Percentiles rank a stretch among this genome's conserved stretches.
Conservation (phyloP, 2,888 invertebrate species). For the Masnerella sp. region DNA sequence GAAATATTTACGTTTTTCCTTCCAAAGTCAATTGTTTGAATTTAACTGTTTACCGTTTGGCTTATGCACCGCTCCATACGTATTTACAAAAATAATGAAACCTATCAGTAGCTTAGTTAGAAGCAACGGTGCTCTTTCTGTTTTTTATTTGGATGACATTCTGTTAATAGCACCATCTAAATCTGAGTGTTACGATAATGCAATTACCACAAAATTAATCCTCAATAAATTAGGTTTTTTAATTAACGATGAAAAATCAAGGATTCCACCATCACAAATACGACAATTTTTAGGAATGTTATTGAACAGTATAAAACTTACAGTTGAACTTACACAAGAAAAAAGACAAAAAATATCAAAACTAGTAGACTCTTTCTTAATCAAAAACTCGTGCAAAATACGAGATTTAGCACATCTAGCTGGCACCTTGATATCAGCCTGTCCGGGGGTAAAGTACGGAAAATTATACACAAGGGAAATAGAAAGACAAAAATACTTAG, state of each 20-base stretch:
- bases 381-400: constrained; percentile 15
- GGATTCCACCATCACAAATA: not conserved
- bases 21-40: constrained; percentile 8
- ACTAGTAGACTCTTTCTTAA: not conserved
- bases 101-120: not conserved
- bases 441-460: constrained; percentile 35
- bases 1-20: constrained; percentile 53
- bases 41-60: constrained; percentile 13
- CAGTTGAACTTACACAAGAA: not conserved
- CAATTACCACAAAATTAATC: constrained; percentile 7
- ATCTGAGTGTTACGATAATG: constrained; percentile 4
- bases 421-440: constrained; percentile 33
- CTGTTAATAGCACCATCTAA: not conserved
- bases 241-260: constrained; percentile 15
- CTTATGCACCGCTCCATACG: not conserved
- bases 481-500: constrained; percentile 11
- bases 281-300: not conserved
- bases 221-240: constrained; percentile 38
- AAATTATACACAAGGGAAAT: constrained; percentile 25
- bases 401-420: constrained; percentile 37
- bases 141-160: not conserved
- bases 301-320: not conserved
- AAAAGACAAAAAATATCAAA: not conserved
- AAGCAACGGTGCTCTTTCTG: not conserved
- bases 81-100: not conserved